Base-by-base conservation (phyloP, 2,888 invertebrate genomes). In the Chrysotoxum bicinctum region DNA sequence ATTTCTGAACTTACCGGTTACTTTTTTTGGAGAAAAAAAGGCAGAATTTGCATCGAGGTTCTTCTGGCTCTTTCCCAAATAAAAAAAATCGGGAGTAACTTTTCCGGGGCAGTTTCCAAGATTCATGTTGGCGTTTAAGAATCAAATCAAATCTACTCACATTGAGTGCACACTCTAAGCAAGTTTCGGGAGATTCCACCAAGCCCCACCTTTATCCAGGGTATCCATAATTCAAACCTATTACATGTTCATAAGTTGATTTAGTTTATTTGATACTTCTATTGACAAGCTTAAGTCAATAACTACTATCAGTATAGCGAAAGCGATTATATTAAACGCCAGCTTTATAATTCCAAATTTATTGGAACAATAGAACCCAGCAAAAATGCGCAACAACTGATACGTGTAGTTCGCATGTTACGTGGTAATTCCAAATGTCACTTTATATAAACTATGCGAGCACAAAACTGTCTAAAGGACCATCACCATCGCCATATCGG, bases 391-490 rank as follows among this genome's bases (percentile, higher is more conserved):
- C 45, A 64, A 64, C 45, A 64, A 32, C 14, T 26, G 14, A 26
- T 19, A 26, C 7, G 23, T 14, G n/a, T n/a, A 68, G 37, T 69
- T 62, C 78, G 78, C 83, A 78, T 83, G 83, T 43, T 50, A 74
- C 43, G 70, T 50, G 69, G 69, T 19, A 78, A 74, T 83, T 77
- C 54, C 62, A 69, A 56, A 58, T 64, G 68, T 56, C 73, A 48
- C 54, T 56, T n/a, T n/a, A n/a, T n/a, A 72, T 58, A 56, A 83
- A 69, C 78, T 82, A 82, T 50, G 66, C 48, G 26, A 66, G 76
- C 70, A 43, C 43, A 19, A 32, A 32, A 32, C 26, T 0, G 2
- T 1, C 3, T 1, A 43, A 2, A 12, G 3, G 19, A 45, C 9
- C 16, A 43, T 43, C n/a, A n/a, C n/a, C n/a, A n/a, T n/a, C n/a